These are phyloP conservation scores for Procambarus virginalis DNA, from an alignment of 1,140 invertebrate genomes.

Conservation along the genomic window DNA sequence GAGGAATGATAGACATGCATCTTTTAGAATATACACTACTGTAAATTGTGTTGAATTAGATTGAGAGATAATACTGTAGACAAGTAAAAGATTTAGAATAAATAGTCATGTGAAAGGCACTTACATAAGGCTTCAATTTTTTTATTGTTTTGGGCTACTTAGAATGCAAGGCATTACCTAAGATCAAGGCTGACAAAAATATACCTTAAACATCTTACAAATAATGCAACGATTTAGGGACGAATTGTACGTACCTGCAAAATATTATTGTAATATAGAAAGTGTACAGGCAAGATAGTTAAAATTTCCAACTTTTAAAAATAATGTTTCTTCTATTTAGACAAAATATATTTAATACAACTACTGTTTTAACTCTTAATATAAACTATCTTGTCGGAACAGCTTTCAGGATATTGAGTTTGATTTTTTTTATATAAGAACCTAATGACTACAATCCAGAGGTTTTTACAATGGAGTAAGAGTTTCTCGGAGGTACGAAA, in stretches of 20 bases:
- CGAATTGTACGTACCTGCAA: constrained; percentile 25
- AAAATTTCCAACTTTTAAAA: background rate
- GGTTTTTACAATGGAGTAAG: background rate
- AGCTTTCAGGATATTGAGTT: background rate
- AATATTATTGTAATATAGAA: background rate
- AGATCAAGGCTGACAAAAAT: background rate
- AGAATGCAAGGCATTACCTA: background rate
- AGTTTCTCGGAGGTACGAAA: constrained; percentile 20
- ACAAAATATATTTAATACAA: background rate
- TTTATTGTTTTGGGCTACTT: constrained; percentile 20
- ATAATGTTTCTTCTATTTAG: constrained; percentile 13
- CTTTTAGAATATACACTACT: constrained; percentile 9
- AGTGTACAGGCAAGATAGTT: constrained; percentile 27
- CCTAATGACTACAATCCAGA: background rate
- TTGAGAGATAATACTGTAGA: constrained; percentile 19
- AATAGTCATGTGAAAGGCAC: constrained; percentile 19
- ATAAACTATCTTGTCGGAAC: constrained; percentile 6
- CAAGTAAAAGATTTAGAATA: background rate
- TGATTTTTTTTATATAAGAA: background rate
- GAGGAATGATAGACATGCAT: constrained; percentile 24
- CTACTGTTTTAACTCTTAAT: background rate
- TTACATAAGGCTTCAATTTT: constrained; percentile 23
- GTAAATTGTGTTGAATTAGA: constrained; percentile 1
- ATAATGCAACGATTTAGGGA: constrained; percentile 27
- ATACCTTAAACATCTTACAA: background rate